These are phyloP conservation scores for Eristalis arbustorum DNA, from an alignment of 2,888 invertebrate species.

Conservation along the genomic window DNA sequence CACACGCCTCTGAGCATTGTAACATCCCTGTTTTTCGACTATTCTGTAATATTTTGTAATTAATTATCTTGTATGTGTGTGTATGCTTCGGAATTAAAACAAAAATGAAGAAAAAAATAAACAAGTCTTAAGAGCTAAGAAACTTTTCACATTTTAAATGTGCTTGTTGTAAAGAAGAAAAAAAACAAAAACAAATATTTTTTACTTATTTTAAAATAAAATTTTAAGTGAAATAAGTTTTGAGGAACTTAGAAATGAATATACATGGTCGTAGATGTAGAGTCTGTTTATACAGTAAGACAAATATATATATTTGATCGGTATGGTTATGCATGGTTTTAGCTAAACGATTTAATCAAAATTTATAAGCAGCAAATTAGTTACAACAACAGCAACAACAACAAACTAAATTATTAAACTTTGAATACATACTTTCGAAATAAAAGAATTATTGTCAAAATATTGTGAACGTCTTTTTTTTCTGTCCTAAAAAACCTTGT, in stretches of 20 bases:
- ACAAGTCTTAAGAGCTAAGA: conserved; percentile 1
- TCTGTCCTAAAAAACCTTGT: no score
- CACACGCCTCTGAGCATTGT: background rate
- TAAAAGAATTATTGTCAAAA: background rate
- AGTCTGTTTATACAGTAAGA: background rate
- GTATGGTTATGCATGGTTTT: conserved; percentile 49
- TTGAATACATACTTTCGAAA: background rate
- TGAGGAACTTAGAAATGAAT: background rate
- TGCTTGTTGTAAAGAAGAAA: conserved; percentile 31
- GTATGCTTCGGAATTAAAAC: background rate
- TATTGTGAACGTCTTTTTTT: background rate
- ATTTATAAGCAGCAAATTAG: conserved; percentile 49
- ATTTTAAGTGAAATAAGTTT: conserved; percentile 1
- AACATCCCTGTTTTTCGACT: background rate
- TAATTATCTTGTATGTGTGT: conserved; percentile 11
- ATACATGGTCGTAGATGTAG: background rate
- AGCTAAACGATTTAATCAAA: conserved; percentile 55
- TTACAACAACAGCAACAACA: conserved; percentile 12
- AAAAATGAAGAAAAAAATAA: background rate
- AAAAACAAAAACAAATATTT: conserved; percentile 33
- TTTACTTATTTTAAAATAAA: conserved; percentile 55
- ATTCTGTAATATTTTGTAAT: background rate
- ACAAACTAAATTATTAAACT: background rate
- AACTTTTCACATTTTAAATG: conserved; percentile 33
- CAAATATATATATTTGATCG: conserved; percentile 24